A percentile compares a stretch with the other conserved stretches of the same genome.
These are phyloP conservation scores for Philotrypesis tridentata DNA, from an alignment of 1,140 invertebrate genomes.

Conservation along the genomic window DNA sequence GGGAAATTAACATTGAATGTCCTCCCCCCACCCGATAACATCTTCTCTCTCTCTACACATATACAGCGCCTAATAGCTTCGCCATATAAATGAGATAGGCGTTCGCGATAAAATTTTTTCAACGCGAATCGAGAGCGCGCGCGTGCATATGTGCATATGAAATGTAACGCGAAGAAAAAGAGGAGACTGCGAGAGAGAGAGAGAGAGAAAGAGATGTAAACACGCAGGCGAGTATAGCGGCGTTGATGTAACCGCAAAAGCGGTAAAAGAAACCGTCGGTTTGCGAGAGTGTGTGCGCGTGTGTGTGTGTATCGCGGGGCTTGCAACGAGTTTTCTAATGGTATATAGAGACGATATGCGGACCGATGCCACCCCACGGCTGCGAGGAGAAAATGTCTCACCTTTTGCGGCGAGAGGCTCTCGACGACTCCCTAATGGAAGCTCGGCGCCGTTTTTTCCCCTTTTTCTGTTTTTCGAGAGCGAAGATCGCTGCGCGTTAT, in stretches of 20 bases:
- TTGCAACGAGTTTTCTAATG: conserved; percentile 23
- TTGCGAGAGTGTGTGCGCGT: neutral
- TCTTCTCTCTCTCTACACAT: neutral
- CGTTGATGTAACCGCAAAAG: conserved; percentile 33
- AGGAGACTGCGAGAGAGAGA: neutral
- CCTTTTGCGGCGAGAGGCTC: conserved; percentile 11
- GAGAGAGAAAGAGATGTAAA: conserved; percentile 4
- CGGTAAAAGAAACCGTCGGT: conserved; percentile 11
- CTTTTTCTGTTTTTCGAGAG: neutral
- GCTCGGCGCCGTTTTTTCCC: neutral
- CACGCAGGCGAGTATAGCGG: too few relatives aligned
- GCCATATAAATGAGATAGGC: neutral
- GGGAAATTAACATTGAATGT: neutral
- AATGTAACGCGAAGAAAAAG: neutral
- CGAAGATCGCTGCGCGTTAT: neutral
- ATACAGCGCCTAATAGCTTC: neutral
- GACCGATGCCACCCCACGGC: neutral
- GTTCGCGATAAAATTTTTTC: neutral
- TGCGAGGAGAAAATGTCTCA: conserved; percentile 22
- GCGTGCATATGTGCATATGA: too few relatives aligned
- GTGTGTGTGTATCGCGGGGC: too few relatives aligned
- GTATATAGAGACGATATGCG: too few relatives aligned
- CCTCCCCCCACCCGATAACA: neutral
- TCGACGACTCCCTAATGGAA: conserved; percentile 3
- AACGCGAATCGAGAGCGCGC: neutral